Evolutionary conservation across 2,888 invertebrate species (phyloP).

Genomic region (Lycia hirtaria): DNA sequence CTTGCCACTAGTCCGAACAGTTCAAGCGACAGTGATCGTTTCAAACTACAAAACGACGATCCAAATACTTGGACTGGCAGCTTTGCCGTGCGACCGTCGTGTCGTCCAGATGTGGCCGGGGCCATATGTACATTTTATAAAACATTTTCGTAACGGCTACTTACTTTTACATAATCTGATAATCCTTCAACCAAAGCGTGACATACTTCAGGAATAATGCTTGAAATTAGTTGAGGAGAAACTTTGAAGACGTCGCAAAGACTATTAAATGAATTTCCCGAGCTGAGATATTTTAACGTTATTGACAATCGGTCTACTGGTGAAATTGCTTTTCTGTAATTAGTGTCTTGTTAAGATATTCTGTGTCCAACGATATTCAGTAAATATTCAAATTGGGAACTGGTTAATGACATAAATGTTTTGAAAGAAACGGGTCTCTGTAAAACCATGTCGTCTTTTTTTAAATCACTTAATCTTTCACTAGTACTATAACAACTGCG

Average conservation of each 20-base stretch:
- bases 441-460: slow-evolving; percentile 10
- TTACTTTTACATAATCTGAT: slow-evolving; percentile 34
- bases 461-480: slow-evolving; percentile 13
- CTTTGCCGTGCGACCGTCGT: too few relatives aligned
- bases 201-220: slow-evolving; percentile 33
- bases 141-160: too few relatives aligned
- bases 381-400: slow-evolving; percentile 43
- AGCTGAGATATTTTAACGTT: slow-evolving; percentile 31
- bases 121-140: too few relatives aligned
- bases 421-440: slow-evolving; percentile 23
- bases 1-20: too few relatives aligned
- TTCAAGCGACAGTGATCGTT: too few relatives aligned
- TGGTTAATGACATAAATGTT: slow-evolving; percentile 36
- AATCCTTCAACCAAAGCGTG: slow-evolving; percentile 33
- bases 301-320: slow-evolving; percentile 28
- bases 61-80: too few relatives aligned
- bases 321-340: slow-evolving; percentile 32
- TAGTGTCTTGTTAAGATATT: slow-evolving; percentile 41
- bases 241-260: slow-evolving; percentile 33
- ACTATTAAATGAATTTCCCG: slow-evolving; percentile 32
- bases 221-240: slow-evolving; percentile 34
- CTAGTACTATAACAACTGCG: slow-evolving; percentile 13
- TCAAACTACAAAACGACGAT: too few relatives aligned
- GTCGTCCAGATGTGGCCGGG: slow-evolving; percentile 31
- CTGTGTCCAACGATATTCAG: slow-evolving; percentile 40